Conservation (phyloP, 2,888 invertebrate species). For the Cataglyphis rosenhaueri region DNA sequence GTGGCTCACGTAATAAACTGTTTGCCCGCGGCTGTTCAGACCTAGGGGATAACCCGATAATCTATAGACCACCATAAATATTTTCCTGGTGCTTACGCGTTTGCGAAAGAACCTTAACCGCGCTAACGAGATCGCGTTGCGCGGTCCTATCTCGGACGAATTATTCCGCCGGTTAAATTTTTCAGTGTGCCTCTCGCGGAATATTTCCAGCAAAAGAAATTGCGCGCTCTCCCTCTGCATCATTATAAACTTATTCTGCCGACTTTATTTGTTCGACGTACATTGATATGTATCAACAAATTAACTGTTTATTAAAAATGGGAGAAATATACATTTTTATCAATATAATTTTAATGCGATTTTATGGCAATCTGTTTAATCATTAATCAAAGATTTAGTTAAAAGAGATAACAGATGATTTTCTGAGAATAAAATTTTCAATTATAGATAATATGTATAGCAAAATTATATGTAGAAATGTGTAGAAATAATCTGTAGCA, state of each 20-base stretch:
- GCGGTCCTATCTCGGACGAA: conserved; percentile 10
- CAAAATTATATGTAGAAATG: neutral
- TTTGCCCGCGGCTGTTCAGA: conserved; percentile 49
- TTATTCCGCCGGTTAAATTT: conserved; percentile 39
- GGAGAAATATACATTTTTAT: neutral
- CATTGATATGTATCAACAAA: neutral
- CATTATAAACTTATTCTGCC: no score
- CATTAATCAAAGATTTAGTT: neutral
- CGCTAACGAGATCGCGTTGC: conserved; percentile 38
- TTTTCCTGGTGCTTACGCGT: conserved; percentile 35
- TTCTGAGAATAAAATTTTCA: neutral
- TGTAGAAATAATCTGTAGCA: neutral
- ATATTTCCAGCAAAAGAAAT: conserved; percentile 4
- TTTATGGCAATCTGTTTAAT: neutral
- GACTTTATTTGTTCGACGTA: neutral
- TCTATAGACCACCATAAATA: conserved; percentile 50
- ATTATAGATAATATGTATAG: neutral
- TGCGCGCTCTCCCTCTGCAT: neutral
- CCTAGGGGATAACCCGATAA: conserved; percentile 47
- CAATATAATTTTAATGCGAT: neutral
- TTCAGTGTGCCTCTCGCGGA: neutral
- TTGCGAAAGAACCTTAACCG: conserved; percentile 27
- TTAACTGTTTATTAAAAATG: conserved; percentile 8
- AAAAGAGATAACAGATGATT: neutral
- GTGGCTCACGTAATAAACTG: conserved; percentile 28